Evolutionary conservation across 2,113 vertebrate genomes (phyloP), one percentile per base, ranked within the genome.

Genomic region (Vanacampus margaritifer): DNA sequence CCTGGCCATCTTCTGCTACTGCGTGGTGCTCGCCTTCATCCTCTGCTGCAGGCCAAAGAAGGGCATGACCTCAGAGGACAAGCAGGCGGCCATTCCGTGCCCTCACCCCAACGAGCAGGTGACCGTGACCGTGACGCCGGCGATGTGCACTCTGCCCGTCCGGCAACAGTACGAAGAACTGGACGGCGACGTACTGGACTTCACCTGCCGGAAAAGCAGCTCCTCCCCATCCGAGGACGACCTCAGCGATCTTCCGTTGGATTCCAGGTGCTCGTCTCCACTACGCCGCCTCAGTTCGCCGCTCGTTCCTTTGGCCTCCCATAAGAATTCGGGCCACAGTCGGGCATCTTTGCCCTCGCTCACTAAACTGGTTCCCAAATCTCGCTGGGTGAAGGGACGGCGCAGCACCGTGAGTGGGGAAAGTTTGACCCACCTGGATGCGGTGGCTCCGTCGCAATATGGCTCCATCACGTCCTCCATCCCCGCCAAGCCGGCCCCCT

Each of bases 1-100:
- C 24, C 85, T 93, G 71, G 89, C 91, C 5, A 67, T 94, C 17
- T 79, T 94, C 67, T 93, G 89, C 82, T 93, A 92, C 88, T 89
- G 86, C 48, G 73, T 92, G 62, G 86, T 94, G 56, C 84, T 94
- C 8, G 84, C 92, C 28, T 94, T 93, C 8, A 65, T 91, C 36
- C 46, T 91, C 59, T 93, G 91, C 75, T 91, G 89, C 83, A 77
- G 87, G 23, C 87, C 75, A 23, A 75, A 65, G 6, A 88, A 81
- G 69, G 70, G 9, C 1, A 59, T 35, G 23, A 73, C 84, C 10
- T 69, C 71, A 0, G 68, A 78, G 41, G 61, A 87, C 73, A 87
- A 87, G 69, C 88, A 92, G 77, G 79, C 79, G 0, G 80, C 53
- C 48, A 78, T 69, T 12, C 4, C 80, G 65, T 78, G 81, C 14